Evolutionary conservation across 1,140 invertebrate species (phyloP).

Genomic region (Bombus vancouverensis): DNA sequence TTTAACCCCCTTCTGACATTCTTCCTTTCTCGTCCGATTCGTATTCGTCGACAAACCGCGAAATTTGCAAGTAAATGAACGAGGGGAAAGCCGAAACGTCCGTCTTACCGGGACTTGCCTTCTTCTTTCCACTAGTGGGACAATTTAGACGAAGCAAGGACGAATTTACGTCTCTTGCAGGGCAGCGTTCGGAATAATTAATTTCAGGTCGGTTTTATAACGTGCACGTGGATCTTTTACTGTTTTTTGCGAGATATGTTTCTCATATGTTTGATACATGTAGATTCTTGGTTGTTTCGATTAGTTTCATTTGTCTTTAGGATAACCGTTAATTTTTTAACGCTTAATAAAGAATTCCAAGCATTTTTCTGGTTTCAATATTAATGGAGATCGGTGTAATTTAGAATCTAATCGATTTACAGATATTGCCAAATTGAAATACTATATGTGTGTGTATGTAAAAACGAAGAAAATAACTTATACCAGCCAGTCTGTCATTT

Average conservation of each 20-base stretch:
- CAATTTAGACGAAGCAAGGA: conserved; percentile 54
- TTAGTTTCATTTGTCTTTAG: no score
- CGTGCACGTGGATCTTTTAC: neutral
- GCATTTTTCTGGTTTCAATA: no score
- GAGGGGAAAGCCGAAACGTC: conserved; percentile 44
- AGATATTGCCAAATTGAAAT: no score
- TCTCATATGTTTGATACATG: no score
- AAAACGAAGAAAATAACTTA: no score
- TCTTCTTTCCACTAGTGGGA: neutral
- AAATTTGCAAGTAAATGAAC: conserved; percentile 69
- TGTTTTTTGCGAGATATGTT: neutral
- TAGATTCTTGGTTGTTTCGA: no score
- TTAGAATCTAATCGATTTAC: no score
- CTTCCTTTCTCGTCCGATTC: conserved; percentile 11
- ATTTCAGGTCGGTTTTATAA: neutral
- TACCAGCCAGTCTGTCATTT: no score
- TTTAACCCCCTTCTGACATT: neutral
- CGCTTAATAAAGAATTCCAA: no score
- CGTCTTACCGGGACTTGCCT: conserved; percentile 37
- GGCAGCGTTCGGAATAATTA: neutral
- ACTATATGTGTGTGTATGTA: no score
- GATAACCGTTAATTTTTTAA: no score
- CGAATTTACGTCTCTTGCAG: conserved; percentile 50
- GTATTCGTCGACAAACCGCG: conserved; percentile 46
- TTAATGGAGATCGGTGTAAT: no score